Evolutionary conservation across 2,888 invertebrate genomes (phyloP).

Genomic region (Lymantria monacha): DNA sequence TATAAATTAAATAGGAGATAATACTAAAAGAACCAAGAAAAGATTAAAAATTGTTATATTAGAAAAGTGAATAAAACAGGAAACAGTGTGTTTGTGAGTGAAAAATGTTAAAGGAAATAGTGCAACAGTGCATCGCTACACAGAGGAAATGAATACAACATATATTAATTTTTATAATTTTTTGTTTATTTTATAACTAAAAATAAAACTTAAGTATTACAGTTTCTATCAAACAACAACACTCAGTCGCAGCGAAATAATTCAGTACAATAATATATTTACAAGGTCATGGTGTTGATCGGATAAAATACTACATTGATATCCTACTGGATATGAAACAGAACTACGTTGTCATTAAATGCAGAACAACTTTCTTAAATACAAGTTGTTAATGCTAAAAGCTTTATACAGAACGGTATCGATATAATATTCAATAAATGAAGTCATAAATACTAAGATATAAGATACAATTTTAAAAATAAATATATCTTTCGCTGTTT

Average conservation of each 20-base stretch:
- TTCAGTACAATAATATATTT: slow-evolving; percentile 75
- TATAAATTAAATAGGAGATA: slow-evolving; percentile 28
- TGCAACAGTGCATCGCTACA: slow-evolving; percentile 61
- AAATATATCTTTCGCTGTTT: slow-evolving; percentile 71
- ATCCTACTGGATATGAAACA: slow-evolving; percentile 45
- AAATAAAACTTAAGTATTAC: slow-evolving; percentile 80
- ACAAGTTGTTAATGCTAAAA: slow-evolving; percentile 20
- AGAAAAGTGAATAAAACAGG: slow-evolving; percentile 60
- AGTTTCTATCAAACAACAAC: slow-evolving; percentile 80
- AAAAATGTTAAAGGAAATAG: slow-evolving; percentile 59
- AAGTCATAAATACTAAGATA: slow-evolving; percentile 52
- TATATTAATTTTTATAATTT: slow-evolving; percentile 58
- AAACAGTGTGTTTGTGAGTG: slow-evolving; percentile 52
- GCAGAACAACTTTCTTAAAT: slow-evolving; percentile 51
- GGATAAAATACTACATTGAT: slow-evolving; percentile 40
- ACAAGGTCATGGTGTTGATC: slow-evolving; percentile 63
- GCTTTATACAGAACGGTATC: slow-evolving; percentile 36
- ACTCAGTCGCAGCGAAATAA: slow-evolving; percentile 76
- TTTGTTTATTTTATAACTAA: slow-evolving; percentile 82
- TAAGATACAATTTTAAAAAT: slow-evolving; percentile 35
- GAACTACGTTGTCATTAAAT: slow-evolving; percentile 63
- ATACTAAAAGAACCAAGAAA: slow-evolving; percentile 54
- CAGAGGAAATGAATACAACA: slow-evolving; percentile 57
- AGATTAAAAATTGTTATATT: slow-evolving; percentile 60
- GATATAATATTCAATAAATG: slow-evolving; percentile 44